Percentiles rank a stretch among this genome's conserved stretches.
Conservation (phyloP, 1,140 invertebrate genomes). For the Helicoverpa armigera region DNA sequence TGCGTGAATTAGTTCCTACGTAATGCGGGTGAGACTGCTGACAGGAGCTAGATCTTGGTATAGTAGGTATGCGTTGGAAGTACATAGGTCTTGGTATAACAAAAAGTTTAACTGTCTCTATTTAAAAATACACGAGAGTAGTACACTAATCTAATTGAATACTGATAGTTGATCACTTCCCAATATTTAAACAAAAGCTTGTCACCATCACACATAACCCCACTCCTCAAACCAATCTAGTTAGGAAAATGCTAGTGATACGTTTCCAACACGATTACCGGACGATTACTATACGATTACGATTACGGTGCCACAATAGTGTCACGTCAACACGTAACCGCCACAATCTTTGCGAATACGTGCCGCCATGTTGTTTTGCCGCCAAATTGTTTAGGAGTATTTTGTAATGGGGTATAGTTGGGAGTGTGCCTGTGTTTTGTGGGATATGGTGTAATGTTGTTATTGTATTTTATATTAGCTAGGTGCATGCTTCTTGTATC, state of each 20-base stretch:
- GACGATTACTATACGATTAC: conserved; percentile 58
- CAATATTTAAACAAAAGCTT: neutral
- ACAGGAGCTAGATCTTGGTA: too few relatives aligned
- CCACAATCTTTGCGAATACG: conserved; percentile 43
- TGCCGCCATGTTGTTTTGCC: conserved; percentile 26
- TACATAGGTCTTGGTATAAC: too few relatives aligned
- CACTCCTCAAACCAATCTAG: conserved; percentile 64
- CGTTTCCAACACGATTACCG: conserved; percentile 61
- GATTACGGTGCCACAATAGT: conserved; percentile 58
- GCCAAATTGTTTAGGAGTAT: conserved; percentile 41
- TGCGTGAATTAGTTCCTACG: too few relatives aligned
- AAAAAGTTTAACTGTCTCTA: too few relatives aligned
- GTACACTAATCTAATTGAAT: too few relatives aligned
- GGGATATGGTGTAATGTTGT: neutral
- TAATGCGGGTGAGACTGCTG: too few relatives aligned
- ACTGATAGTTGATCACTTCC: too few relatives aligned
- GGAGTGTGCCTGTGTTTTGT: neutral
- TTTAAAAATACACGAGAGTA: too few relatives aligned
- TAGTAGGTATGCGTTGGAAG: too few relatives aligned
- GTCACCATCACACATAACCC: conserved; percentile 17
- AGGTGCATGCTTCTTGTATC: too few relatives aligned
- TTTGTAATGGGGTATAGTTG: neutral
- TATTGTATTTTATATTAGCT: neutral
- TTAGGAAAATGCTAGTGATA: conserved; percentile 67
- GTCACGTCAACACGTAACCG: conserved; percentile 56